Evolutionary conservation across 2,797 vertebrate genomes (phyloP), one percentile per base, ranked within the genome.

Genomic region (Alca torda): DNA sequence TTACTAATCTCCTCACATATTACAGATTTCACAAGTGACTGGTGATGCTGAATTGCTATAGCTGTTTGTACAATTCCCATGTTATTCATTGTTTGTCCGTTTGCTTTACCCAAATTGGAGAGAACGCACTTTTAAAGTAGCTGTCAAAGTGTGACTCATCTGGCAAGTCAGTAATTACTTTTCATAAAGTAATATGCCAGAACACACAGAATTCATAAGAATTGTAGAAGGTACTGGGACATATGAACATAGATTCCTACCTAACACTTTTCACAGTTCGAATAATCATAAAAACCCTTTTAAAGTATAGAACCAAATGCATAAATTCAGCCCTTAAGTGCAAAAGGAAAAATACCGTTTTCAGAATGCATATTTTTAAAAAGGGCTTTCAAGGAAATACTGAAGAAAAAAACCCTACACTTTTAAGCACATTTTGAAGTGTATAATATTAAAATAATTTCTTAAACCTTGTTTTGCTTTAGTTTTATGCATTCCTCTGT

Each of bases 21-120:
- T 88, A 51, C 46, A 93, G 82, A 96, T 97, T 97, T 96, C 89
- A 96, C 95, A 97, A 97, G 46, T 94, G 89, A 96, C 84, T 96
- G 94, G 93, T 96, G 84, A 91, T 56, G 61, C 28, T 84, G 95
- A 96, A 95, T 95, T 95, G 89, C 79, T 83, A 12, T 80, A 89
- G 81, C 37, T 94, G 81, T 91, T 94, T 94, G 69, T 86, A 90
- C 87, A 86, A 37, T 90, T 97, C 82, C 57, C 18, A 18, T 46
- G 69, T 84, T 95, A 92, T 86, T 95, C 84, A 84, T 53, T 93
- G 89, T 95, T 92, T 94, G 84, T 83, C 68, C 2, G 0, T 85
- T 96, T 94, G 24, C 92, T 93, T 93, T 86, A 84, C 17, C 24
- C 50, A 88, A 73, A 96, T 86, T 93, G 84, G 87, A 91, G 26